phyloP scores from a whole-genome alignment of 2,888 invertebrate genomes.

The Xestia sexstrigata region DNA sequence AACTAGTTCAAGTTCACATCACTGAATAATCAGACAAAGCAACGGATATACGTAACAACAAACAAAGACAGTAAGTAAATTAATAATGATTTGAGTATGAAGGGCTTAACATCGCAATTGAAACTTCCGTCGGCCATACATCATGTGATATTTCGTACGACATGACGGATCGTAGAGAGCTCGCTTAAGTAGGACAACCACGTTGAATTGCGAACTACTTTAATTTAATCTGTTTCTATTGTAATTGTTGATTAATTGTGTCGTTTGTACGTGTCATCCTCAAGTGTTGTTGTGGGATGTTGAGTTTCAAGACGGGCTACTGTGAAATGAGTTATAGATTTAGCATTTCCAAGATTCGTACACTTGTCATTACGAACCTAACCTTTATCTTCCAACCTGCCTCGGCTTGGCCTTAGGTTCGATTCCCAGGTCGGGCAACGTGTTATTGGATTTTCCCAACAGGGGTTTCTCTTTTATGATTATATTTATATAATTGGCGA shows the following conservation, averaged over 20 bases:
- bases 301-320: neutral
- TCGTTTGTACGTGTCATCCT: constrained; percentile 48
- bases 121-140: constrained; percentile 77
- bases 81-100: constrained; percentile 74
- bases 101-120: constrained; percentile 82
- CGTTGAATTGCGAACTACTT: constrained; percentile 59
- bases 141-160: constrained; percentile 62
- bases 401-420: neutral
- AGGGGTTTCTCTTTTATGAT: too few relatives aligned
- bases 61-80: constrained; percentile 70
- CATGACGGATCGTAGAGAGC: constrained; percentile 52
- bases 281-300: constrained; percentile 6
- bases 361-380: neutral
- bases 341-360: neutral
- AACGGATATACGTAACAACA: constrained; percentile 67
- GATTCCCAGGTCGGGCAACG: neutral
- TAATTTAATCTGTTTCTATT: constrained; percentile 57
- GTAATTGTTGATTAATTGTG: constrained; percentile 57
- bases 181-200: constrained; percentile 46
- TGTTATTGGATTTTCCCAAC: neutral
- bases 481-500: neutral
- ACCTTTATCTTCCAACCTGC: neutral
- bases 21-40: constrained; percentile 57
- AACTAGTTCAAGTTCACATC: constrained; percentile 45
- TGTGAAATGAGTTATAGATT: constrained; percentile 1